Conservation (phyloP, 2,888 invertebrate species). For the Phyllotreta cruciferae region DNA sequence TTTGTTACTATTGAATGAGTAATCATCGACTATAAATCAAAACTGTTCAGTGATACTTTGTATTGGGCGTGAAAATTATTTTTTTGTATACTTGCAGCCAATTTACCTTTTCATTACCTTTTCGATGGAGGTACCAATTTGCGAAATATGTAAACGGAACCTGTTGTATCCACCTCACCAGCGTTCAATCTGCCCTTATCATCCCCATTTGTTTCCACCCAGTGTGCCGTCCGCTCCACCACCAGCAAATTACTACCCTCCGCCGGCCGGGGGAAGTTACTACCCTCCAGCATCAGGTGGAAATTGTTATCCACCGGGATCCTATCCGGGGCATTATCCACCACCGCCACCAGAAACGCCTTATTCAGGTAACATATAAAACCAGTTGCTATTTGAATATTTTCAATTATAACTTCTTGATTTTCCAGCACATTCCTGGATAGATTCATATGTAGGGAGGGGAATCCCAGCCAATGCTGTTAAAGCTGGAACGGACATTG, state of each 20-base stretch:
- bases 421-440: constrained; percentile 6
- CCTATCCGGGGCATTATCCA: neutral
- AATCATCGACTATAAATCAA: no score
- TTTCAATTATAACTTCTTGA: neutral
- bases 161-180: neutral
- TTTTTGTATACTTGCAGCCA: no score
- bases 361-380: neutral
- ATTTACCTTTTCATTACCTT: no score
- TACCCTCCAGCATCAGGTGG: neutral
- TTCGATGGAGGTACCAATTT: neutral
- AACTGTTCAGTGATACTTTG: no score
- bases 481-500: constrained; percentile 70
- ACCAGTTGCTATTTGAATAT: neutral
- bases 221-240: constrained; percentile 1
- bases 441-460: neutral
- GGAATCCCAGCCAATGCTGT: constrained; percentile 56
- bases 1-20: no score
- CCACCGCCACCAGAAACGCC: neutral
- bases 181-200: constrained; percentile 1
- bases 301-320: no score
- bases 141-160: constrained; percentile 3
- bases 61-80: no score
- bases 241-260: neutral
- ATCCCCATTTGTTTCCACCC: constrained; percentile 1
- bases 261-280: neutral